Evolutionary conservation across 2,113 vertebrate genomes (phyloP).

Genomic region (Narcine bancroftii): DNA sequence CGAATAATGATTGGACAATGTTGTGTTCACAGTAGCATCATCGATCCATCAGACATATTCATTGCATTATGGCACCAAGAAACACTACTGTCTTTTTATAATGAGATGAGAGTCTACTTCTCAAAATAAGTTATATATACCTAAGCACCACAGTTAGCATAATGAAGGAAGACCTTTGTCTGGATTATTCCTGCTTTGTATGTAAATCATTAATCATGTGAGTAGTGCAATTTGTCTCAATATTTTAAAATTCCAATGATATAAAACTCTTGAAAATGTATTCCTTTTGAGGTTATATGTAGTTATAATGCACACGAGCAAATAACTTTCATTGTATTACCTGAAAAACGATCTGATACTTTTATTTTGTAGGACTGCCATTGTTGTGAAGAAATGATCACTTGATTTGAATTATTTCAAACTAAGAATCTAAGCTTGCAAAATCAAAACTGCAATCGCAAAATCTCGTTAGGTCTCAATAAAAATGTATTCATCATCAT

Average conservation of each 20-base stretch:
- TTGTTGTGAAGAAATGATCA: not conserved
- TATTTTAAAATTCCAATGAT: not conserved
- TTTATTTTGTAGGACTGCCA: not conserved
- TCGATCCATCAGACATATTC: not conserved
- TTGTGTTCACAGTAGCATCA: not conserved
- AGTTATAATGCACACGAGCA: not conserved
- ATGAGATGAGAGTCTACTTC: not conserved
- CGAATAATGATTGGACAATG: not conserved
- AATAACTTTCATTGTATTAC: not conserved
- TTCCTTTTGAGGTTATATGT: not conserved
- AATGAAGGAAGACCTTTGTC: not conserved
- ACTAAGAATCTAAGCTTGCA: not conserved
- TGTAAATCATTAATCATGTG: not conserved
- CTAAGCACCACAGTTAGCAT: not conserved
- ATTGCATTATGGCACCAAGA: not conserved
- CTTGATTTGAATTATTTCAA: not conserved
- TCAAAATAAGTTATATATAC: not conserved
- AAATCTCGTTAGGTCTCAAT: not conserved
- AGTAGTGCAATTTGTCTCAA: not conserved
- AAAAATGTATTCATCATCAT: not conserved
- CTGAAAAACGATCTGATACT: not conserved
- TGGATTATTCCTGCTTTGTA: not conserved
- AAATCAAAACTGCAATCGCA: not conserved
- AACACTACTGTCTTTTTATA: not conserved
- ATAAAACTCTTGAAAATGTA: not conserved